phyloP scores from a whole-genome alignment of 2,797 vertebrate species.

The Poeciliopsis turneri region DNA sequence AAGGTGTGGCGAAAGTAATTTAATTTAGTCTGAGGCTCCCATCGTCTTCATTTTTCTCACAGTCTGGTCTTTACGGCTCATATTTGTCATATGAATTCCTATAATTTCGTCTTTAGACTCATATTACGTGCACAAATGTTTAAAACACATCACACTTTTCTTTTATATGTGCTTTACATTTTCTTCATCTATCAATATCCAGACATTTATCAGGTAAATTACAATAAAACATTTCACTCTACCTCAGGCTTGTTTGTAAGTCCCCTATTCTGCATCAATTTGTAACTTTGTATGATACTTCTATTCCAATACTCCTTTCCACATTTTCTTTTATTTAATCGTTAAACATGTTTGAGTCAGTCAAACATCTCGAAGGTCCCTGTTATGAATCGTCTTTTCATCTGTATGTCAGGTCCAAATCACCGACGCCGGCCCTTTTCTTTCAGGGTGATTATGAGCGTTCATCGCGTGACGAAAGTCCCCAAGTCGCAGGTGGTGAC shows the following conservation, averaged over 20 bases:
- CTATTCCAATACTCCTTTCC: background rate
- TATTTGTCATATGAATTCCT: background rate
- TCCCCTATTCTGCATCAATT: background rate
- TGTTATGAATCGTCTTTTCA: background rate
- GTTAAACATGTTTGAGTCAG: background rate
- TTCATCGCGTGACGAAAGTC: conserved; percentile 87
- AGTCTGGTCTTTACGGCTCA: background rate
- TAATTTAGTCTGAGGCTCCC: background rate
- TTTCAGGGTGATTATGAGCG: conserved; percentile 92
- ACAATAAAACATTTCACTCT: background rate
- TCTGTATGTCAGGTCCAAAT: background rate
- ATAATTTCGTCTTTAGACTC: background rate
- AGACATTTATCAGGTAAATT: background rate
- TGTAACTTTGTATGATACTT: background rate
- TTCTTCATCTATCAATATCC: no score
- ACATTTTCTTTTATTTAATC: background rate
- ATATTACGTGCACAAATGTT: background rate
- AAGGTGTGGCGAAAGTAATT: background rate
- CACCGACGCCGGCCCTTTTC: background rate
- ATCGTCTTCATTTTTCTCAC: background rate
- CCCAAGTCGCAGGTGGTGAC: conserved; percentile 87
- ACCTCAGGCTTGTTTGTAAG: no score
- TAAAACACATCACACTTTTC: background rate
- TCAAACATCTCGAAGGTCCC: background rate
- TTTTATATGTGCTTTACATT: background rate